Evolutionary conservation across 2,888 invertebrate species (phyloP).

Genomic region (Epirrhoe alternata): DNA sequence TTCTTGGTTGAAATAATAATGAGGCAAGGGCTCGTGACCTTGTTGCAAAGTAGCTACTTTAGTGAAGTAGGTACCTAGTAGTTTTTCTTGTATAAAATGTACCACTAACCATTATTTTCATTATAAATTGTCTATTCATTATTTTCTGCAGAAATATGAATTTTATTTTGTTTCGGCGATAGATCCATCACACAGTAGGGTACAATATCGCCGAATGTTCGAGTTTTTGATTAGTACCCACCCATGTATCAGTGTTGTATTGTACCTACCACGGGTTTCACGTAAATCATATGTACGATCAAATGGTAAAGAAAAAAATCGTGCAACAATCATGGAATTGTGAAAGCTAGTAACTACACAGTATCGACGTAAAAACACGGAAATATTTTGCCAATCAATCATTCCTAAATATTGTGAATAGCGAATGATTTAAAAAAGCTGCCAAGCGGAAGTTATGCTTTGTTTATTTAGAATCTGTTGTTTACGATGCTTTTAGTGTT

Average conservation of each 20-base stretch:
- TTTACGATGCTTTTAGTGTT: constrained; percentile 26
- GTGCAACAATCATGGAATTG: not conserved
- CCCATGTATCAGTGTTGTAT: too few species aligned
- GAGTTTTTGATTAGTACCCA: too few species aligned
- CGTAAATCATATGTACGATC: too few species aligned
- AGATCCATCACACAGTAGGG: too few species aligned
- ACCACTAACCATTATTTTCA: too few species aligned
- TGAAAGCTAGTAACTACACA: not conserved
- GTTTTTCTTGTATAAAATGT: too few species aligned
- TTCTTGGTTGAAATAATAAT: not conserved
- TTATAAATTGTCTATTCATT: too few species aligned
- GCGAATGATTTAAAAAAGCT: constrained; percentile 12
- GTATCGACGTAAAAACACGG: not conserved
- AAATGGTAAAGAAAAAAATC: too few species aligned
- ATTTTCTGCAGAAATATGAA: too few species aligned
- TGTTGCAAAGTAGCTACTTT: not conserved
- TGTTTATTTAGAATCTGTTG: constrained; percentile 21
- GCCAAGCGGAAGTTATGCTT: constrained; percentile 19
- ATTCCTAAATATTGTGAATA: constrained; percentile 20
- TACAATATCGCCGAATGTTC: too few species aligned
- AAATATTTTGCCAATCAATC: constrained; percentile 20
- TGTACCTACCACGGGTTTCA: too few species aligned
- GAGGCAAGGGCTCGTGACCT: not conserved
- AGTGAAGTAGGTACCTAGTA: not conserved
- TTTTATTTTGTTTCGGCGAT: too few species aligned